phyloP scores from a whole-genome alignment of 2,113 vertebrate species.

The Oxygymnocypris stewartii region DNA sequence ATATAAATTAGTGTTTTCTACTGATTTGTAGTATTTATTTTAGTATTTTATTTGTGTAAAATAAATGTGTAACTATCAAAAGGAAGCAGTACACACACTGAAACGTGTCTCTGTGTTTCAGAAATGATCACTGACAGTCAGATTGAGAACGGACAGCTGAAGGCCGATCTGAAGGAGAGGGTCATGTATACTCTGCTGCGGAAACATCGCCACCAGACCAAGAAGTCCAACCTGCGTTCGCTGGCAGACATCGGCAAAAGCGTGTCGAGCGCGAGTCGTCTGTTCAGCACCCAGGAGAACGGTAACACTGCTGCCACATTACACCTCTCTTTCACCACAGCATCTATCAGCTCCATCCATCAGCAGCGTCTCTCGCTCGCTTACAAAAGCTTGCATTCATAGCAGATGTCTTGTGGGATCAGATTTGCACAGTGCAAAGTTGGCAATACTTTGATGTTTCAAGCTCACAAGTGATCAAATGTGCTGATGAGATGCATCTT shows the following conservation, averaged over 20 bases:
- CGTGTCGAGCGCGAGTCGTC: constrained; percentile 96
- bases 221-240: constrained; percentile 98
- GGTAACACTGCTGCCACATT: constrained; percentile 68
- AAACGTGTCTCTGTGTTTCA: constrained; percentile 58
- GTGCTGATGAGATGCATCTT: background rate
- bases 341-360: constrained; percentile 11
- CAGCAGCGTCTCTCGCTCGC: constrained; percentile 5
- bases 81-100: background rate
- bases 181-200: constrained; percentile 91
- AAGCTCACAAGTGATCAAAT: background rate
- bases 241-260: constrained; percentile 98
- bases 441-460: constrained; percentile 3
- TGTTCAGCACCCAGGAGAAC: constrained; percentile 93
- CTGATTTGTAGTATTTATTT: no score
- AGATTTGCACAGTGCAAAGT: background rate
- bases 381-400: background rate
- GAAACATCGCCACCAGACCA: constrained; percentile 96
- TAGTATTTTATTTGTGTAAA: background rate
- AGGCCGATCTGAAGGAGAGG: constrained; percentile 89
- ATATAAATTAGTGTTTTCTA: background rate
- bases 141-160: constrained; percentile 87
- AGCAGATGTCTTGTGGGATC: background rate
- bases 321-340: constrained; percentile 14
- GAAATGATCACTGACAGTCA: constrained; percentile 91
- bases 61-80: no score